Evolutionary conservation across 2,888 invertebrate species (phyloP).

Genomic region (Prosapia bicincta): DNA sequence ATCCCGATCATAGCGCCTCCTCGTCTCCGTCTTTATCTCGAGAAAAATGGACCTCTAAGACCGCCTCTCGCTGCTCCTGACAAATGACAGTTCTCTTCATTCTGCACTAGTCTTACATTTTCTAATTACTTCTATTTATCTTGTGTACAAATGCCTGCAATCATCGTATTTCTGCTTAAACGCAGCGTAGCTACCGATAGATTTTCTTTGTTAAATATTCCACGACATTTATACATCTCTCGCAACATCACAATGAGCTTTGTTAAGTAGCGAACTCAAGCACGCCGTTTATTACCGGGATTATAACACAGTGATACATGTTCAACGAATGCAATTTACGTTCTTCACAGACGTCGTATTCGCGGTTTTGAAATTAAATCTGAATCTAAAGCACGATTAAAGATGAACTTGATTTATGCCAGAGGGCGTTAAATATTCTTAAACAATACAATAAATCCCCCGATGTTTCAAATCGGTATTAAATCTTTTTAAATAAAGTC

Average conservation of each 20-base stretch:
- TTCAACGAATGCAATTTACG: not conserved
- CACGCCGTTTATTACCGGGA: not conserved
- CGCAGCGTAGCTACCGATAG: slow-evolving; percentile 12
- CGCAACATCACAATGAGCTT: not conserved
- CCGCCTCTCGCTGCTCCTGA: slow-evolving; percentile 3
- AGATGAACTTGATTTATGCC: not conserved
- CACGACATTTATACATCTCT: not conserved
- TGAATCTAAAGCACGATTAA: not conserved
- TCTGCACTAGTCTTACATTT: slow-evolving; percentile 15
- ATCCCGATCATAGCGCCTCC: slow-evolving; percentile 15
- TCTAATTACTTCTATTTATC: slow-evolving; percentile 28
- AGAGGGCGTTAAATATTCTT: not conserved
- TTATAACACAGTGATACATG: not conserved
- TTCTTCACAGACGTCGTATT: not conserved
- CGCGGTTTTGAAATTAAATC: not conserved
- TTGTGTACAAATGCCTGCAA: slow-evolving; percentile 22
- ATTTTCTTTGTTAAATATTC: slow-evolving; percentile 21
- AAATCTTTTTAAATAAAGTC: too few species aligned
- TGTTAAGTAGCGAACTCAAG: not conserved
- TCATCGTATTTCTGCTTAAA: slow-evolving; percentile 8
- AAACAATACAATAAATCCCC: too few species aligned
- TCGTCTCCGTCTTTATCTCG: not conserved
- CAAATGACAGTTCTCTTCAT: slow-evolving; percentile 19
- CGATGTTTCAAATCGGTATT: too few species aligned
- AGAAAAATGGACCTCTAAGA: slow-evolving; percentile 17